phyloP scores from a whole-genome alignment of 2,888 invertebrate species.

The Chironomus tentans region DNA sequence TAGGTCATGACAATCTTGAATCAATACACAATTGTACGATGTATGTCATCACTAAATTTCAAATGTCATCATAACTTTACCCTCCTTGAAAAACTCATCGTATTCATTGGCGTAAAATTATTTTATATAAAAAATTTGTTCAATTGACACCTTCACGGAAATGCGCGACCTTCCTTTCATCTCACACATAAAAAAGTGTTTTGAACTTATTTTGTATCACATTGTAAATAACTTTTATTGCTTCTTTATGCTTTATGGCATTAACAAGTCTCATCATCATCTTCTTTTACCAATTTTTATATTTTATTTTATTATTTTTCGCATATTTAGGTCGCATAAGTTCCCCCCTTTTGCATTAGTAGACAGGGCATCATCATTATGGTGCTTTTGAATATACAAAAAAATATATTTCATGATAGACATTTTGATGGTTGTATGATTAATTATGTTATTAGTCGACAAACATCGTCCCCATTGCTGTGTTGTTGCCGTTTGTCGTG shows the following conservation, averaged over 20 bases:
- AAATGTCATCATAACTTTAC: too few relatives aligned
- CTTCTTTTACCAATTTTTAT: too few relatives aligned
- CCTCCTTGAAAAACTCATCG: too few relatives aligned
- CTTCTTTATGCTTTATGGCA: neutral
- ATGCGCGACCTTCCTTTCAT: too few relatives aligned
- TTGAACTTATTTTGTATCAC: neutral
- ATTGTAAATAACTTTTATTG: too few relatives aligned
- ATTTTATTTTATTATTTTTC: neutral
- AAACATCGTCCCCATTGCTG: neutral
- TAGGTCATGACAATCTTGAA: too few relatives aligned
- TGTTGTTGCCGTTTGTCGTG: neutral
- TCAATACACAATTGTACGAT: too few relatives aligned
- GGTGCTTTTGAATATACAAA: neutral
- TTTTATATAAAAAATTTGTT: too few relatives aligned
- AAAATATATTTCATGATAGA: neutral
- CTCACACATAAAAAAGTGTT: neutral
- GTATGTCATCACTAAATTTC: too few relatives aligned
- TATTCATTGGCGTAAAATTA: too few relatives aligned
- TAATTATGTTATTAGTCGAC: conserved; percentile 22
- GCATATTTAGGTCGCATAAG: conserved; percentile 10
- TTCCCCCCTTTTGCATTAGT: neutral
- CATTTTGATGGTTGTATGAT: conserved; percentile 22
- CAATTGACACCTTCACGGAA: too few relatives aligned
- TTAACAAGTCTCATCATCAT: neutral
- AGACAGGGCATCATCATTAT: neutral